Percentiles rank a stretch among this genome's conserved stretches.
Evolutionary conservation across 2,113 vertebrate species (phyloP).

Genomic region (Microcebus ravelobensis): DNA sequence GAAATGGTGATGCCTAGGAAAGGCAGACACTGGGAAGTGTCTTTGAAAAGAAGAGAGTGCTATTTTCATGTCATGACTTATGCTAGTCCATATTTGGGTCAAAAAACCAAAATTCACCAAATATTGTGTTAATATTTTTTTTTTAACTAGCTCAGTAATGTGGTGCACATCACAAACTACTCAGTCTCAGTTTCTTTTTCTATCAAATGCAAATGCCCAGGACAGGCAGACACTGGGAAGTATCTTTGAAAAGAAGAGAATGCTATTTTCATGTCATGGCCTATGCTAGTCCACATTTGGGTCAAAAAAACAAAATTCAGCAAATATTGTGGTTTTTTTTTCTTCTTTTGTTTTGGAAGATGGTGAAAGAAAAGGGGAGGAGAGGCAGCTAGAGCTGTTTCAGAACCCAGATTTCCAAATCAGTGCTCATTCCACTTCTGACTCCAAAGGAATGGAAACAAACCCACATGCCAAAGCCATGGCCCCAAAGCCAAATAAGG

Average conservation of each 20-base stretch:
- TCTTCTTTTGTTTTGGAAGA: neutral
- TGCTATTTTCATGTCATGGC: neutral
- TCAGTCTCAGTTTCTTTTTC: neutral
- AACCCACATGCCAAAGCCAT: slow-evolving; percentile 20
- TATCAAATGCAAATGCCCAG: neutral
- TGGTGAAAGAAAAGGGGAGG: neutral
- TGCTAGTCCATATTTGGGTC: neutral
- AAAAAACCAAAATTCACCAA: neutral
- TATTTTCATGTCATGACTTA: neutral
- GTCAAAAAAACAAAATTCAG: neutral
- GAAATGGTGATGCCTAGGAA: neutral
- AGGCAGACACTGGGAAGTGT: neutral
- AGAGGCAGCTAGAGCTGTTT: neutral
- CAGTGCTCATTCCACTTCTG: slow-evolving; percentile 20
- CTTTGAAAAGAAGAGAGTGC: neutral
- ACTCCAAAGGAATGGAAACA: slow-evolving; percentile 60
- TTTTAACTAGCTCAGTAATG: neutral
- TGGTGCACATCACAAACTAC: neutral
- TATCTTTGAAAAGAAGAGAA: neutral
- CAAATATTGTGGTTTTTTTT: neutral
- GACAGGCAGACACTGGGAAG: neutral
- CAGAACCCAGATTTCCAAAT: slow-evolving; percentile 26
- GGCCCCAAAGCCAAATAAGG: slow-evolving; percentile 47
- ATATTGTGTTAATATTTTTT: neutral
- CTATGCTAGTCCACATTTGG: neutral